Percentiles rank a stretch among this genome's conserved stretches.
Conservation (phyloP, 1,140 invertebrate genomes). For the Coelopa frigida region DNA sequence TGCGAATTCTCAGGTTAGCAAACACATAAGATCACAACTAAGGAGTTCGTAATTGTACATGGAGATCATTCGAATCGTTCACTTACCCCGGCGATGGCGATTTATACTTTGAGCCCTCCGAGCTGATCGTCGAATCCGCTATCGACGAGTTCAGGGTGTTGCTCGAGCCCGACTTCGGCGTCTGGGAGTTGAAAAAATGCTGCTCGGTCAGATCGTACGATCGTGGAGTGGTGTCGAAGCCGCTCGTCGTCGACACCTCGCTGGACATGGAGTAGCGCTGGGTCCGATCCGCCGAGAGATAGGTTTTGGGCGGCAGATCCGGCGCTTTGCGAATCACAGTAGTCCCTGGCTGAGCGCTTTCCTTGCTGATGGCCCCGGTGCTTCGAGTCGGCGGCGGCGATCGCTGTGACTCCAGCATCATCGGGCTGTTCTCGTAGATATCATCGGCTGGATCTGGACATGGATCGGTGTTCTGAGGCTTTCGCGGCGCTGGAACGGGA, state of each 20-base stretch:
- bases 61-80: slow-evolving; percentile 13
- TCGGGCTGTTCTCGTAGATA: slow-evolving; percentile 9
- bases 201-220: background rate
- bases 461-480: slow-evolving; percentile 12
- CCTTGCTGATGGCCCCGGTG: slow-evolving; percentile 13
- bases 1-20: too few species aligned
- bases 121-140: slow-evolving; percentile 20
- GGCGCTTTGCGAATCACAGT: slow-evolving; percentile 10
- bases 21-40: too few species aligned
- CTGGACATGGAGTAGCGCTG: slow-evolving; percentile 30
- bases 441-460: background rate
- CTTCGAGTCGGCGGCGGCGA: background rate
- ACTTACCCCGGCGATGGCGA: slow-evolving; percentile 42
- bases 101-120: slow-evolving; percentile 33
- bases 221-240: slow-evolving; percentile 3
- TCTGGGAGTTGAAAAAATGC: slow-evolving; percentile 9
- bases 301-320: slow-evolving; percentile 17
- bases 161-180: slow-evolving; percentile 26
- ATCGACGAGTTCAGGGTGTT: slow-evolving; percentile 26
- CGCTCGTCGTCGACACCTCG: slow-evolving; percentile 34
- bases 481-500: slow-evolving; percentile 31
- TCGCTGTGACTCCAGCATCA: background rate
- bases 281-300: slow-evolving; percentile 12
- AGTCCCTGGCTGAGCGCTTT: background rate
- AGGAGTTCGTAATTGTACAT: background rate